A percentile compares a stretch with the other conserved stretches of the same genome.
Conservation (phyloP, 2,797 vertebrate genomes). For the Macrochelys suwanniensis region DNA sequence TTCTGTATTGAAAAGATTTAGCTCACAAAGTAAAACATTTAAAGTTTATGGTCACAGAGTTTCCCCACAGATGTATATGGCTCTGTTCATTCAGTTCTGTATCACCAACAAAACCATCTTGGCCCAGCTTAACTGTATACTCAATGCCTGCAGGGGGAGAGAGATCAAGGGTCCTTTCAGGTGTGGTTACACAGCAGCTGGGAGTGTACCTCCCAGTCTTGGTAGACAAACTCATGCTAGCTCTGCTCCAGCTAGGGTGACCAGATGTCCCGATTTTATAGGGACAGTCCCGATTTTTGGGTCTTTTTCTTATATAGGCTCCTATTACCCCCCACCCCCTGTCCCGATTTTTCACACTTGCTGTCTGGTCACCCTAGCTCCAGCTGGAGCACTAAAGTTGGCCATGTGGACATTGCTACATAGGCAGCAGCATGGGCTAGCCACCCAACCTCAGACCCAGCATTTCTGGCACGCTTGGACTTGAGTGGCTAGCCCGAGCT, state of each 20-base stretch:
- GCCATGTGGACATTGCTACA: not conserved
- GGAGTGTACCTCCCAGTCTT: no score
- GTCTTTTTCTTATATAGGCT: no score
- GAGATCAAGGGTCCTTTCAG: accelerated
- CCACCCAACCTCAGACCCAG: not conserved
- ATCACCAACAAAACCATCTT: not conserved
- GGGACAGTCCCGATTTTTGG: no score
- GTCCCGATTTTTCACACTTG: no score
- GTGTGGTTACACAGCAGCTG: not conserved
- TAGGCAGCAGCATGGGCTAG: no score
- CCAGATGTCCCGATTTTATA: no score
- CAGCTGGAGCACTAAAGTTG: not conserved
- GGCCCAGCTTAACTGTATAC: not conserved
- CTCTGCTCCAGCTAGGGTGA: not conserved
- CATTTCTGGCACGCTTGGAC: not conserved
- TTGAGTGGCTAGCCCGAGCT: not conserved
- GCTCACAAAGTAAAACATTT: not conserved
- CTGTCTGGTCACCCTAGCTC: no score
- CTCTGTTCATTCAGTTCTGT: slow-evolving; percentile 31
- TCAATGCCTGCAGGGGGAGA: not conserved
- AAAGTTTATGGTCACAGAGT: not conserved
- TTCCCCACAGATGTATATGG: slow-evolving; percentile 1
- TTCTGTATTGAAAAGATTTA: not conserved
- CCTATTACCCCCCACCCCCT: no score
- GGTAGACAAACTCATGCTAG: no score